Conservation (phyloP, 2,888 invertebrate genomes). For the Acanthosoma haemorrhoidale region DNA sequence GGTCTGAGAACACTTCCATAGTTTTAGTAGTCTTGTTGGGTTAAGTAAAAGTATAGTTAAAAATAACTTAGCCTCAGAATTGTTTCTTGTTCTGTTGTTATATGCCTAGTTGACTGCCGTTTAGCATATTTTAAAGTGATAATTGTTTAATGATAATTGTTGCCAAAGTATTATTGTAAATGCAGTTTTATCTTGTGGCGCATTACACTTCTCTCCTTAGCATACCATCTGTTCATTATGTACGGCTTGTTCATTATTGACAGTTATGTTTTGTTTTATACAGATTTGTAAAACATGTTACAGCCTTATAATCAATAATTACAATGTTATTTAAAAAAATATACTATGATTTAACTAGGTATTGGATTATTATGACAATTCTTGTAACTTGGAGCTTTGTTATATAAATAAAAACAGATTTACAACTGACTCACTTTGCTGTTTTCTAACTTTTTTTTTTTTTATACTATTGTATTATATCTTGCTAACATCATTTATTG, state of each 20-base stretch:
- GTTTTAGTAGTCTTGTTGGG: neutral
- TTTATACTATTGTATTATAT: no score
- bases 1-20: neutral
- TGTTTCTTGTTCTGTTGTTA: constrained; percentile 11
- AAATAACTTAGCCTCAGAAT: neutral
- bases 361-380: constrained; percentile 3
- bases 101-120: constrained; percentile 7
- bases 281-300: constrained; percentile 2
- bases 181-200: neutral
- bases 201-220: neutral
- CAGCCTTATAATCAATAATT: neutral
- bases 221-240: neutral
- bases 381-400: constrained; percentile 8
- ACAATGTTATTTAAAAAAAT: neutral
- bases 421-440: neutral
- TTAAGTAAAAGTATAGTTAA: constrained; percentile 1
- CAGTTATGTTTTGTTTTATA: neutral
- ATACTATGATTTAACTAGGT: neutral
- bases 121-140: neutral
- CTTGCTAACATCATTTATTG: no score
- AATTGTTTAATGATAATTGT: neutral
- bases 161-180: constrained; percentile 3
- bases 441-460: no score
- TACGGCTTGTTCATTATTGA: neutral
- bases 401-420: neutral